Base-by-base conservation (phyloP, 1,140 invertebrate genomes). In the Pseudomyrmex concolor region DNA sequence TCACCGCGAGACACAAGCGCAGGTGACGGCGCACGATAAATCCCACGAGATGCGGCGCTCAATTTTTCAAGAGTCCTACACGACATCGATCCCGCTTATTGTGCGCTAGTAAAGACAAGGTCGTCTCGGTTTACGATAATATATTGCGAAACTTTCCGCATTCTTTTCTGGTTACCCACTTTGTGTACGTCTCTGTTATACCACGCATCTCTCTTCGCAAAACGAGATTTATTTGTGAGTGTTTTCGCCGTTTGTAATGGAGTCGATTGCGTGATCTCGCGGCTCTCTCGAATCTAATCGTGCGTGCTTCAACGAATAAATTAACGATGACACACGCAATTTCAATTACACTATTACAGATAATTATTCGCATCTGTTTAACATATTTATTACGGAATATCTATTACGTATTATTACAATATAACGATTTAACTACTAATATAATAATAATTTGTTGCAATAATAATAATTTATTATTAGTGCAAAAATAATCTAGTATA, bases 21-120 rank as follows among this genome's bases (percentile, higher is more conserved):
- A 85, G 86, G 60, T 89, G 87, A 54, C 55, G 57, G 63, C 54
- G 25, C 19, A 59, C 84, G 45, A 72, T 80, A 82, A 87, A 89
- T 85, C 87, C 76, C 85, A 84, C 70, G 83, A 88, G 83, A 90
- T 90, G 82, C 45, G 80, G 3, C 60, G n/a, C 63, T 90, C 85
- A 83, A 86, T 90, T 90, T 90, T 90, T 90, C 60, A 90, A 85
- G 68, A 71, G 50, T 22, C 76, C 71, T 77, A 34, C 34, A 34
- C 34, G 7, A 34, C 83, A 88, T 89, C 82, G 89, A 90, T 83
- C 71, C 70, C 5, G 34, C 34, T 34, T 34, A 34, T 34, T 7
- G 34, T 34, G 67, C 17, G 72, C 62, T 63, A 74, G 63, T 86
- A 63, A 34, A 12, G 50, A 50, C 87, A 90, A 90, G 89, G 90